Evolutionary conservation across 2,113 vertebrate genomes (phyloP).

Genomic region (Phocoena phocoena): DNA sequence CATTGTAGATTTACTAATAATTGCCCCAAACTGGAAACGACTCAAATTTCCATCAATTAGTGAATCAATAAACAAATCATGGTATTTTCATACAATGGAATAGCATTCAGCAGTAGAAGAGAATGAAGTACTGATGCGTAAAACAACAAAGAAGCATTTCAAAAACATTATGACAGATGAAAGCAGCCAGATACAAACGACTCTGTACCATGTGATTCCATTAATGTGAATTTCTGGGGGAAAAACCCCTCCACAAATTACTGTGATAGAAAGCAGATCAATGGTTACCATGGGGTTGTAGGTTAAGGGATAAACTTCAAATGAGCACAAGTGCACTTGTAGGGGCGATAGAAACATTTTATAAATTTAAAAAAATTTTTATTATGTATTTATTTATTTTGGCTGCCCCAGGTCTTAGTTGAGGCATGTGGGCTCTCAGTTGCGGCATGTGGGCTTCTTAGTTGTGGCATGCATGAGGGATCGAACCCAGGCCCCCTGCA

Average conservation of each 20-base stretch:
- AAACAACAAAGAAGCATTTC: background rate
- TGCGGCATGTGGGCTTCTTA: no score
- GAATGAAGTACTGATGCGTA: background rate
- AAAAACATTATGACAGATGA: background rate
- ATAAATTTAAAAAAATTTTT: no score
- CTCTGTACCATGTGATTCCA: background rate
- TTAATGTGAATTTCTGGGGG: background rate
- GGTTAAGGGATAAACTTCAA: background rate
- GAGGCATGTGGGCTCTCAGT: no score
- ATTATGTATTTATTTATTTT: no score
- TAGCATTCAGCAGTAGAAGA: background rate
- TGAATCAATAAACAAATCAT: background rate
- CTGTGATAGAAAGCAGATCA: background rate
- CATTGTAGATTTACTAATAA: background rate
- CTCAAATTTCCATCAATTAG: background rate
- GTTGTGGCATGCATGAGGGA: no score
- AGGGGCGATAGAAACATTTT: background rate
- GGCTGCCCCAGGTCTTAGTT: no score
- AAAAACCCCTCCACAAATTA: fast-evolving
- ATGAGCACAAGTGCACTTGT: background rate
- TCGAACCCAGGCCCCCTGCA: no score
- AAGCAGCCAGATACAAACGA: background rate
- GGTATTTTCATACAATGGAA: no score
- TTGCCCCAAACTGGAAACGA: background rate
- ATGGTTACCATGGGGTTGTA: background rate